Conservation (phyloP, 2,888 invertebrate genomes). For the Xestia xanthographa region DNA sequence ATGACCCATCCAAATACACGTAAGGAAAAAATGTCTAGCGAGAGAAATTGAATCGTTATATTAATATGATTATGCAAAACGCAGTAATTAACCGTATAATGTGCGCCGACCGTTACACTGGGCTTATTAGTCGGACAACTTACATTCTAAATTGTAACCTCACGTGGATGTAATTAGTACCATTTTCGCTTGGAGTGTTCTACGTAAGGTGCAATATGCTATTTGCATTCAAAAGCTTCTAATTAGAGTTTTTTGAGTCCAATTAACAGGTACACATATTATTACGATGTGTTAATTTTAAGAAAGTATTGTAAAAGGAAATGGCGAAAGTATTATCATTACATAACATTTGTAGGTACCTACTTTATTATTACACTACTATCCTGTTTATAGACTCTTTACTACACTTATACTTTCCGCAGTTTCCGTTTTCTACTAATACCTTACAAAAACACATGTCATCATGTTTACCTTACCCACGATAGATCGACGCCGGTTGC, state of each 20-base stretch:
- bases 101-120: slow-evolving; percentile 66
- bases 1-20: slow-evolving; percentile 5
- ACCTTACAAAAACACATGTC: neutral
- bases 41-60: slow-evolving; percentile 64
- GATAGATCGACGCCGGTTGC: too few relatives aligned
- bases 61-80: slow-evolving; percentile 64
- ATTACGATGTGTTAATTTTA: slow-evolving; percentile 52
- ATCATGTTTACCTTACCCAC: neutral
- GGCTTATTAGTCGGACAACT: slow-evolving; percentile 45
- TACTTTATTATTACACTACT: neutral
- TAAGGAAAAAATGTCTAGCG: slow-evolving; percentile 1
- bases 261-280: slow-evolving; percentile 62
- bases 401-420: neutral
- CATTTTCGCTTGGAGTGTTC: slow-evolving; percentile 22
- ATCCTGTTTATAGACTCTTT: neutral
- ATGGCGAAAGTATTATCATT: slow-evolving; percentile 40
- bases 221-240: slow-evolving; percentile 61
- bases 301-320: slow-evolving; percentile 57
- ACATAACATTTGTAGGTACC: slow-evolving; percentile 20
- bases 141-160: slow-evolving; percentile 41
- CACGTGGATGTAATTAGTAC: slow-evolving; percentile 7
- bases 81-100: slow-evolving; percentile 59
- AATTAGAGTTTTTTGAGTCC: slow-evolving; percentile 60
- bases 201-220: slow-evolving; percentile 57
- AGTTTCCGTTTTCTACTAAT: too few relatives aligned